Base-by-base conservation (phyloP, 1,140 invertebrate genomes). In the Drosophila micromelanica region DNA sequence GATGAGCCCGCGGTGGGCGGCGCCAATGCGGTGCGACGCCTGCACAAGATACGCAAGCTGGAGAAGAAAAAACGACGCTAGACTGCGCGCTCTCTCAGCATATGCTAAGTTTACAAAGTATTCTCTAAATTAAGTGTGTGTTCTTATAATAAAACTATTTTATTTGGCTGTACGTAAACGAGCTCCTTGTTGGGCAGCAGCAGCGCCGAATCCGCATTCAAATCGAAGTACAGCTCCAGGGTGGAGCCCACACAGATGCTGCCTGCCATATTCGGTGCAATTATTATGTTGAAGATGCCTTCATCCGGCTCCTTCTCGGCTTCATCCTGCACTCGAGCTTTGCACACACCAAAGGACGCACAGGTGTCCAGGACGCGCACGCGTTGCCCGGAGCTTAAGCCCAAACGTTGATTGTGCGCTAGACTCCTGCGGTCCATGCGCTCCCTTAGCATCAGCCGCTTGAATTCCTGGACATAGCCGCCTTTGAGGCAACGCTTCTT, bases 61-160 rank as follows among this genome's bases (percentile, higher is more conserved):
- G 90, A 91, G 52, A 91, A 91, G 57, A 91, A 91, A 61, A 91
- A 91, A 46, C 76, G 90, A 7, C 90, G 90, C 56, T 91, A 90
- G 67, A n/a, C 35, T 63, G 12, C 3, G 37, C 13, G 12, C 3
- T 30, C 13, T 52, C 40, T 15, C 15, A 6, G 7, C 12, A 45
- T 43, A 9, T 46, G n/a, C 13, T 8, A 60, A 72, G 27, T 81
- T 75, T 57, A 56, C 15, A 54, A 61, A 35, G 8, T 49, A 68
- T 43, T 49, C 38, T 2, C 23, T 54, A 6, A 43, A 56, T 42
- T 69, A 61, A 73, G 32, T 23, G 13, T 35, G 37, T 60, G 15
- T 68, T 15, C 17, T 17, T 67, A 59, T 60, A 73, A 73, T 75
- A 76, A 72, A 76, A 76, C 46, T 51, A 76, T 56, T 35, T 65